Percentiles rank a stretch among this genome's conserved stretches.
These are phyloP conservation scores for Charanyca ferruginea DNA, from an alignment of 2,888 invertebrate genomes.

Conservation along the genomic window DNA sequence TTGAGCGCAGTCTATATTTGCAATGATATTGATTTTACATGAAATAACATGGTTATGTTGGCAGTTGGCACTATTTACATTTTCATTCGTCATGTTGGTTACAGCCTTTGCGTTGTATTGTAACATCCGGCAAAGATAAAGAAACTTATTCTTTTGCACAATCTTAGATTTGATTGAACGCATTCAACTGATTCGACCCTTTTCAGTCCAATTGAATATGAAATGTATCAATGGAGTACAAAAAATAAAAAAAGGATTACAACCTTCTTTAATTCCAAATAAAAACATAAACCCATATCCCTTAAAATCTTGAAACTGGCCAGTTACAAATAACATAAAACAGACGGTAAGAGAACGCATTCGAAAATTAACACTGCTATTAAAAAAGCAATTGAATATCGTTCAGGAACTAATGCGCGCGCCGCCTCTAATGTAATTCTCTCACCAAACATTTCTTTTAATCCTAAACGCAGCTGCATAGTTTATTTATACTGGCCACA, in stretches of 20 bases:
- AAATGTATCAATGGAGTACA: background rate
- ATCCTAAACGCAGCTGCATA: slow-evolving; percentile 69
- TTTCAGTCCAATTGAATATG: background rate
- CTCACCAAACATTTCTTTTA: slow-evolving; percentile 70
- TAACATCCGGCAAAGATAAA: slow-evolving; percentile 3
- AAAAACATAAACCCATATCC: slow-evolving; percentile 34
- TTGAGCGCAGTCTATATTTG: slow-evolving; percentile 48
- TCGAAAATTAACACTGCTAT: slow-evolving; percentile 63
- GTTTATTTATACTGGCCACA: slow-evolving; percentile 70
- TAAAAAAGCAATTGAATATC: slow-evolving; percentile 65
- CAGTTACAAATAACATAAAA: slow-evolving; percentile 57
- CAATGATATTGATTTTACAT: slow-evolving; percentile 30
- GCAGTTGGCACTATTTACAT: slow-evolving; percentile 22
- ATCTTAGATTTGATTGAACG: slow-evolving; percentile 8
- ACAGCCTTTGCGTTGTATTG: background rate
- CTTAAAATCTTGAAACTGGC: slow-evolving; percentile 34
- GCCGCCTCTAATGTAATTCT: slow-evolving; percentile 64
- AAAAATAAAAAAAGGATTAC: slow-evolving; percentile 17
- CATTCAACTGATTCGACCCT: background rate
- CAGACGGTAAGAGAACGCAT: slow-evolving; percentile 52
- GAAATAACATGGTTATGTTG: slow-evolving; percentile 22
- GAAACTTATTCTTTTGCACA: slow-evolving; percentile 4
- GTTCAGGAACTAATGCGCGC: slow-evolving; percentile 59
- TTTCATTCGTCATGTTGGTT: slow-evolving; percentile 29
- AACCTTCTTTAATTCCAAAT: slow-evolving; percentile 8